Base-by-base conservation (phyloP, 2,113 vertebrate species). In the Urocolius indicus region DNA sequence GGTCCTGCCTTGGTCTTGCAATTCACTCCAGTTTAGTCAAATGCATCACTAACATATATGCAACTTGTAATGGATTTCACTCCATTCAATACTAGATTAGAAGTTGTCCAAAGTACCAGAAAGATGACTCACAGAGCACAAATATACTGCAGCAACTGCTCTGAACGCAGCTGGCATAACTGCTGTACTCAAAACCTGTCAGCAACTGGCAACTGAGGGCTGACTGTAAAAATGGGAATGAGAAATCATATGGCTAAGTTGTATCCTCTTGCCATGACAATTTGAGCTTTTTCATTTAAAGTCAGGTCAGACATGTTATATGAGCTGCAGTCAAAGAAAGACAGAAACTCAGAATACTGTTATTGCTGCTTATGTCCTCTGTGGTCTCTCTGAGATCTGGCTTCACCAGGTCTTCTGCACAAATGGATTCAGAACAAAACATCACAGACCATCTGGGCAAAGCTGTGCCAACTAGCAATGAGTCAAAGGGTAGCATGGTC, bases 201-300 rank as follows among this genome's bases (percentile, higher is more conserved):
- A 9, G 38, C 57, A 87, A 59, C 26, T 0, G 0, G 6, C 17
- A 87, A 4, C 29, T 16, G 45, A 72, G n/a, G 16, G 1, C 11
- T 57, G 30, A 5, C 15, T 65, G 23, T 29, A 48, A 43, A 69
- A 84, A 87, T 11, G 7, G 13, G 45, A 43, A 46, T 46, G 51
- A 51, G 74, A 85, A 32, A 16, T 84, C 43, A 5, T 43, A 51
- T 43, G 48, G 24, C 1, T 78, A 51, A 71, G 7, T 32, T 63
- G 6, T 24, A 48, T 16, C 23, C 23, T 76, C 29, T 66, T 71
- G n/a, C n/a, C 24, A 41, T 22, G 17, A 45, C 7, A 71, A 65
- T 10, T 15, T 65, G 6, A 69, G 16, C 1, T 68, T 78, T 84
- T 61, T 45, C 11, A 23, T 49, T 90, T 61, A 82, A 76, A 87